Evolutionary conservation across 2,797 vertebrate species (phyloP).

Genomic region (Intellagama lesueurii): DNA sequence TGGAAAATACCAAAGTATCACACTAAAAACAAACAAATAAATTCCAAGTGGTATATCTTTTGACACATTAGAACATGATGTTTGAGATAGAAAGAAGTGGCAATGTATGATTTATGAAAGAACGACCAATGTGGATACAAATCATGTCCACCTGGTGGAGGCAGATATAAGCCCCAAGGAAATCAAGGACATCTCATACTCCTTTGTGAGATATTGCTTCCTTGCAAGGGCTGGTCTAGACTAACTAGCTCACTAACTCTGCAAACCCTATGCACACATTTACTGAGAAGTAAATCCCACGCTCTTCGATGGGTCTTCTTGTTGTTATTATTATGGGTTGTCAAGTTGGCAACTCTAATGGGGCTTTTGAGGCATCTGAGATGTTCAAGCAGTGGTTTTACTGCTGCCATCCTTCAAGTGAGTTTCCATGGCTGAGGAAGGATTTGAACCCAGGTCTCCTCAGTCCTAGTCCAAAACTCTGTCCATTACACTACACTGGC

Average conservation of each 20-base stretch:
- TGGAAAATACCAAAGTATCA: no score
- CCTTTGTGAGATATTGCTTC: not conserved
- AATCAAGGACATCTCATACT: conserved; percentile 23
- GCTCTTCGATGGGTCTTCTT: not conserved
- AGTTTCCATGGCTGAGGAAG: no score
- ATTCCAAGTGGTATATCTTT: not conserved
- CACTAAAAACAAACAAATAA: no score
- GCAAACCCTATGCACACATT: not conserved
- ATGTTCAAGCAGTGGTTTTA: no score
- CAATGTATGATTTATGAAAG: conserved; percentile 33
- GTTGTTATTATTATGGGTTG: no score
- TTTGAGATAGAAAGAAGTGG: conserved; percentile 10
- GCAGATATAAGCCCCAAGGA: conserved; percentile 3
- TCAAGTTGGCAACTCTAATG: no score
- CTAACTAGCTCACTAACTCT: not conserved
- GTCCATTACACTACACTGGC: no score
- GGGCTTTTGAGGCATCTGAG: no score
- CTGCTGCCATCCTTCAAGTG: no score
- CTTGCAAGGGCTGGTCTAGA: not conserved
- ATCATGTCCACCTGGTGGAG: not conserved
- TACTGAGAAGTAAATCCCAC: not conserved
- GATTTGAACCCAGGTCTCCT: no score
- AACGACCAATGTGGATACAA: not conserved
- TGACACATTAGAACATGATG: not conserved
- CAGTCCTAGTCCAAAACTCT: no score